Evolutionary conservation across 2,888 invertebrate species (phyloP), one percentile per base, ranked within the genome.

Genomic region (Galerucella pusilla): DNA sequence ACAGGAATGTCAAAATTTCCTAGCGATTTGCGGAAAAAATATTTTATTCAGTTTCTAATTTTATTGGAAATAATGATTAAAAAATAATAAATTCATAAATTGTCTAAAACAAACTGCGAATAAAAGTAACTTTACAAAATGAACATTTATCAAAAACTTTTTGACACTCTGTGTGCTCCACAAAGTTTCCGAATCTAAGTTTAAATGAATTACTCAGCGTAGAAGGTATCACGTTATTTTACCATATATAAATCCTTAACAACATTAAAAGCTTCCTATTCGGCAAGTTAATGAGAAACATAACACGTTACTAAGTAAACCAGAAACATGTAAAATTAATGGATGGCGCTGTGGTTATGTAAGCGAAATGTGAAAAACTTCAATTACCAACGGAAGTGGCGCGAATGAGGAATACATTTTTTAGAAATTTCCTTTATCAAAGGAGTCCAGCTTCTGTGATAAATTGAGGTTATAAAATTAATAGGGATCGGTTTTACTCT

Each of bases 221-320:
- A 16, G 57, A 20, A 57, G 16, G 7, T 57, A 57, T 57, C 57
- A 57, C 1, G 10, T 61, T 61, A 61, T 61, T 61, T 28, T 3
- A 60, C 16, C 28, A 25, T 60, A 60, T 14, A 60, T 28, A 60
- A 28, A 28, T 14, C 25, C 28, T 60, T 10, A 9, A 61, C 35
- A 28, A 61, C 61, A 61, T 61, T 28, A 61, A 61, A 28, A 61
- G 61, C 61, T 14, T 61, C 16, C 61, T 61, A 9, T 61, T 61
- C 16, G 35, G 28, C 61, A 61, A 35, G 28, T 61, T 61, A 61
- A 61, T 61, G 61, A 61, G 61, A 61, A 61, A 61, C 14, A n/a
- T 61, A 61, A 61, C 35, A 35, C 61, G 61, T 60, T 60, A 28
- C 11, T 16, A 60, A 60, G 52, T 52, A 14, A 52, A 52, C 14